A percentile compares a stretch with the other conserved stretches of the same genome.
phyloP scores from a whole-genome alignment of 2,888 invertebrate species.

The Artemia sinica region DNA sequence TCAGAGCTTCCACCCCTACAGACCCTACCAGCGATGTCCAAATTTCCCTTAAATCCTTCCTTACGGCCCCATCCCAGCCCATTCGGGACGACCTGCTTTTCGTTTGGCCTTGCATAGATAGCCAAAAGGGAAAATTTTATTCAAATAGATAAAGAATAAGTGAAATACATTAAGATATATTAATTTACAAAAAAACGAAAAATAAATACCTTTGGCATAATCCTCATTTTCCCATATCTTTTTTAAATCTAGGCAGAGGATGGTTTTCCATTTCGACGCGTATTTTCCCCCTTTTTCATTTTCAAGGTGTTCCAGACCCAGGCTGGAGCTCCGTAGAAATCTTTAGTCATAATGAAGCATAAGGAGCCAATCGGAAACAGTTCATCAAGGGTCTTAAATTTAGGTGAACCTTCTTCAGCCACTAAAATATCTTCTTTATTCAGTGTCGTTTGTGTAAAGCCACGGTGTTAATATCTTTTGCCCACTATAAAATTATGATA shows the following conservation, averaged over 20 bases:
- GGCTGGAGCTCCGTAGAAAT: constrained; percentile 62
- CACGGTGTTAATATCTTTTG: constrained; percentile 42
- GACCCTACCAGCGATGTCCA: too few relatives aligned
- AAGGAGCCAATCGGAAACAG: constrained; percentile 48
- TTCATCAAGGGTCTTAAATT: constrained; percentile 38
- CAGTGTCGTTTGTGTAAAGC: constrained; percentile 51
- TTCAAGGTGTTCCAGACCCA: constrained; percentile 37
- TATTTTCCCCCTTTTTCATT: constrained; percentile 21
- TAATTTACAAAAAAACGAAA: too few relatives aligned
- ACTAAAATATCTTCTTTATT: constrained; percentile 34
- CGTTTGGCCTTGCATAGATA: too few relatives aligned
- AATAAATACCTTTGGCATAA: constrained; percentile 23
- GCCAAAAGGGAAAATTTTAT: too few relatives aligned
- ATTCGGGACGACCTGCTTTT: too few relatives aligned
- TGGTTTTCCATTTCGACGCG: constrained; percentile 16
- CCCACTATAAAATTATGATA: constrained; percentile 40
- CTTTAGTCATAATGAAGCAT: constrained; percentile 59
- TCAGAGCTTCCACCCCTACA: too few relatives aligned
- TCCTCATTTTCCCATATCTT: constrained; percentile 18
- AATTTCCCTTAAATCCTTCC: too few relatives aligned
- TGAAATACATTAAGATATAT: too few relatives aligned
- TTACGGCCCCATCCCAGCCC: too few relatives aligned
- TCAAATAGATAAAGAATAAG: too few relatives aligned
- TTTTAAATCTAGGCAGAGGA: constrained; percentile 14
- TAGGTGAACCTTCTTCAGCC: constrained; percentile 33